These are phyloP conservation scores for Galaxea fascicularis DNA, from an alignment of 92 coral and sea anemone species.

Conservation along the genomic window DNA sequence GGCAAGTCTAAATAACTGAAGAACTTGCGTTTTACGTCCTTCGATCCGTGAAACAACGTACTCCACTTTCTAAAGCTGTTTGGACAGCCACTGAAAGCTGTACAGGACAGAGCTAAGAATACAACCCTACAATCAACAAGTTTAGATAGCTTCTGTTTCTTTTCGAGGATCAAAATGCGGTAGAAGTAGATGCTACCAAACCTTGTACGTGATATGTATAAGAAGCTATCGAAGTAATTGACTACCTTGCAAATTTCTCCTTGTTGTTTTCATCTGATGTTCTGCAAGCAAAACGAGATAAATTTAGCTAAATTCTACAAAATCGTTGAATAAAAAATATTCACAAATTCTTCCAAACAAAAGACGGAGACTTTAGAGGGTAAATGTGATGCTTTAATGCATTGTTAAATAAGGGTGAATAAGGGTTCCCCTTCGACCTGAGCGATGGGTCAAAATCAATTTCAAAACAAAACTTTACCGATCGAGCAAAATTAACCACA, in stretches of 20 bases:
- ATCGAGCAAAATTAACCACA: background rate
- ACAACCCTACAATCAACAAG: too few species aligned
- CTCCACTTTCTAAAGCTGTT: background rate
- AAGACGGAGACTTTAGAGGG: background rate
- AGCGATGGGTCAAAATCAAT: background rate
- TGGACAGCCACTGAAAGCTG: too few species aligned
- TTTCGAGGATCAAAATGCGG: background rate
- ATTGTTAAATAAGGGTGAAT: background rate
- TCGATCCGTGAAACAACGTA: background rate
- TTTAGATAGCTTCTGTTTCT: background rate
- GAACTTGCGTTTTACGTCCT: background rate
- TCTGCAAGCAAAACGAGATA: conserved; percentile 44
- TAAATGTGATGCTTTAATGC: background rate
- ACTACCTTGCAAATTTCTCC: conserved; percentile 95
- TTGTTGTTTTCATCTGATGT: conserved; percentile 87
- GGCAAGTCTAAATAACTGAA: background rate
- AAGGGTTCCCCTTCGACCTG: background rate
- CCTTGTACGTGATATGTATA: background rate
- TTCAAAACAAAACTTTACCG: background rate
- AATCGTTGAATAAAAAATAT: background rate
- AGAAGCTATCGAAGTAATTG: background rate
- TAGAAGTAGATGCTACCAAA: conserved; percentile 1
- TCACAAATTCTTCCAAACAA: background rate
- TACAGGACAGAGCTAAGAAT: too few species aligned
- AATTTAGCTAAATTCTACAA: background rate